phyloP scores from a whole-genome alignment of 2,113 vertebrate genomes.

The Pitta sordida region DNA sequence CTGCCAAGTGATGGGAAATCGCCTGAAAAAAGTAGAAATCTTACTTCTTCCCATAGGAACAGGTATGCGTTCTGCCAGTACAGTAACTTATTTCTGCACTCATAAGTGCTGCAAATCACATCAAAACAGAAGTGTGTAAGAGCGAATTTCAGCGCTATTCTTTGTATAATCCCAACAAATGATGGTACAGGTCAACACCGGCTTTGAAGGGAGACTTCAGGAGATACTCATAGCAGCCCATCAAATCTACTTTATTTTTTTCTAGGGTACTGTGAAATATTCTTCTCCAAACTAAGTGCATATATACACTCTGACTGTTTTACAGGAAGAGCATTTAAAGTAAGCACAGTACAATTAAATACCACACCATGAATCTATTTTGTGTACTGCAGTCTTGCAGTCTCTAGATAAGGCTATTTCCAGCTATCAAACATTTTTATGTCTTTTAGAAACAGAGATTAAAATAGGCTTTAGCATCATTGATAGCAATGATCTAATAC shows the following conservation, averaged over 20 bases:
- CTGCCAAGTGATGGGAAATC: not conserved
- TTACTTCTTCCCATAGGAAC: not conserved
- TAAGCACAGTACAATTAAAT: slow-evolving; percentile 31
- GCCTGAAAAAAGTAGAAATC: not conserved
- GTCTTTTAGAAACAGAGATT: slow-evolving; percentile 18
- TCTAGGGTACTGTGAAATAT: not conserved
- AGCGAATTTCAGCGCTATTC: not conserved
- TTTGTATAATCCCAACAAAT: not conserved
- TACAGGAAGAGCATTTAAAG: slow-evolving; percentile 14
- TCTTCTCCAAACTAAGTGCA: not conserved
- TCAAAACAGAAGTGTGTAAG: not conserved
- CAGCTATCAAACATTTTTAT: slow-evolving; percentile 43
- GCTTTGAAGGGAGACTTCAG: not conserved
- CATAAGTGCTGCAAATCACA: not conserved
- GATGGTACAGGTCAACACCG: not conserved
- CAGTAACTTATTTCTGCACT: not conserved
- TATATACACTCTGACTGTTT: not conserved
- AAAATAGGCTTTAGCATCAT: slow-evolving; percentile 40
- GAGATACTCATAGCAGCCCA: not conserved
- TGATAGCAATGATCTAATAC: slow-evolving; percentile 30
- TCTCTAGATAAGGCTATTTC: slow-evolving; percentile 6
- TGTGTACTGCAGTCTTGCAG: not conserved
- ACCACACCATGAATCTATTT: not conserved
- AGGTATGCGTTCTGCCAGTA: not conserved
- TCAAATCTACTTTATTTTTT: not conserved